A percentile compares a stretch with the other conserved stretches of the same genome.
Conservation (phyloP, 2,797 vertebrate genomes). For the Sternotherus odoratus region DNA sequence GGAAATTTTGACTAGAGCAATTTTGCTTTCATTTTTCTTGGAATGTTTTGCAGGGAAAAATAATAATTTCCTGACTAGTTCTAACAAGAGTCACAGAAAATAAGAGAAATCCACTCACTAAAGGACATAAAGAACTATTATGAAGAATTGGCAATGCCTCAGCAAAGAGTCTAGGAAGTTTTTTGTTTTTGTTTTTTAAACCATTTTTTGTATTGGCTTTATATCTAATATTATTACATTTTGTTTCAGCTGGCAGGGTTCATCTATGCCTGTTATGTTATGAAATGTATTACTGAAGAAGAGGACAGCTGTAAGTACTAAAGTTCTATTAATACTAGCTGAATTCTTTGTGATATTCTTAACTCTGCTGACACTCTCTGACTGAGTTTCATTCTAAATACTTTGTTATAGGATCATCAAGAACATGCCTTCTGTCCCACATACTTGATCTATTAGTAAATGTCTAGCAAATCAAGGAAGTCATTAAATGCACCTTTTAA, state of each 20-base stretch:
- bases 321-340: slow-evolving; percentile 74
- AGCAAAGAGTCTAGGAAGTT: neutral
- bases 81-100: neutral
- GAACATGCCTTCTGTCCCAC: neutral
- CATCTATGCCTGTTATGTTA: slow-evolving; percentile 99
- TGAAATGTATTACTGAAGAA: slow-evolving; percentile 99
- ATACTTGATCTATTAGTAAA: neutral
- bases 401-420: neutral
- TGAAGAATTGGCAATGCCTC: slow-evolving; percentile 6
- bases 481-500: neutral
- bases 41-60: neutral
- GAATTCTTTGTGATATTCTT: slow-evolving; percentile 37
- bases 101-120: neutral
- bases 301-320: slow-evolving; percentile 99
- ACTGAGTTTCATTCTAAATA: slow-evolving; percentile 36
- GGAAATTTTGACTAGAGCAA: neutral
- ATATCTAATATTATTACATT: slow-evolving; percentile 75
- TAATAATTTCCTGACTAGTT: neutral
- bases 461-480: neutral
- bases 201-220: slow-evolving; percentile 6
- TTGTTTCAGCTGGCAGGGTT: slow-evolving; percentile 95
- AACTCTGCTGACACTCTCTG: neutral
- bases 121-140: neutral
- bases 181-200: slow-evolving; percentile 9
- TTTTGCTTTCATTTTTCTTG: neutral